Evolutionary conservation across 2,113 vertebrate species (phyloP), one percentile per base, ranked within the genome.

Genomic region (Psephotus haematonotus): DNA sequence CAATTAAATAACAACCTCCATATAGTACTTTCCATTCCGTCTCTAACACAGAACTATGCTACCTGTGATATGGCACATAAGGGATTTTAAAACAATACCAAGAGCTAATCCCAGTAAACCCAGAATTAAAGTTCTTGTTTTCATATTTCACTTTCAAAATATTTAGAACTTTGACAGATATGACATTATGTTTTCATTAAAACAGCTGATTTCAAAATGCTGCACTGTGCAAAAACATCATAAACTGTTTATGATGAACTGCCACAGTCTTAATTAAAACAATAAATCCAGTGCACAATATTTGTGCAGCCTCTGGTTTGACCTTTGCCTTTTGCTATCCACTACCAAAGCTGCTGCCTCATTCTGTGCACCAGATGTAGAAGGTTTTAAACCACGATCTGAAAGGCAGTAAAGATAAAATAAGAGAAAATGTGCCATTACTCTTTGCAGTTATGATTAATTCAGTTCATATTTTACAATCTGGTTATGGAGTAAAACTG

Each of bases 231-330:
- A 98, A 98, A 98, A 98, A 98, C 98, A 97, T 98, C 97, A 98
- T 99, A 99, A 99, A 99, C 98, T 98, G 97, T 99, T 98, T 99
- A 99, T 99, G 98, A 99, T 99, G 98, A 98, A 99, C 98, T 98
- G 98, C 98, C 98, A 98, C 95, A 88, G 97, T 98, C 98, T 99
- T 99, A 99, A 99, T 99, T 99, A 99, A 99, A 99, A 98, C 98
- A 98, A 99, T 99, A 99, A 99, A 99, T 99, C 98, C 98, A 98
- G 96, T 78, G 79, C 92, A 97, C 98, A 98, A 98, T 98, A 98
- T 98, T 98, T 98, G 98, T 97, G 97, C 98, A 98, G 98, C 97
- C 98, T 98, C 98, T 97, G 95, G 97, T 98, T 97, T 98, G 98
- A 98, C 98, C 98, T 99, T 98, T 98, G 98, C 98, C 98, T 98